phyloP scores from a whole-genome alignment of 2,797 vertebrate species.

The Crocidura indochinensis region DNA sequence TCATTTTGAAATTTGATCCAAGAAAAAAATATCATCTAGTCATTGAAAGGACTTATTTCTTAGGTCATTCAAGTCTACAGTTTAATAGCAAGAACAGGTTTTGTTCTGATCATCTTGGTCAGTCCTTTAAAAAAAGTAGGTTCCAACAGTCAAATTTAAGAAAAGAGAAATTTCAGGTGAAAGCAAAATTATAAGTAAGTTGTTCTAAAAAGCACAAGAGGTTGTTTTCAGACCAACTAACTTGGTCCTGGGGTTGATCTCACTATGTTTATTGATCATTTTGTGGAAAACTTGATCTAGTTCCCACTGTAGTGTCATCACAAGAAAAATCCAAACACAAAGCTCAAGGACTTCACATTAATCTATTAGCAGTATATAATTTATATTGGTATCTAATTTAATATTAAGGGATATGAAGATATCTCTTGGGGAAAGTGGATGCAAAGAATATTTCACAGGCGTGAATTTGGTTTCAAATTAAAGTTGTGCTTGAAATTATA shows the following conservation, averaged over 20 bases:
- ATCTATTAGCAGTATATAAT: neutral
- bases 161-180: neutral
- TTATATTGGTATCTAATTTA: constrained; percentile 5
- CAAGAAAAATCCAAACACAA: neutral
- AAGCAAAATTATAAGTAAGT: neutral
- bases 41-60: neutral
- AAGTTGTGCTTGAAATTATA: constrained; percentile 16
- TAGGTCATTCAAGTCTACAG: neutral
- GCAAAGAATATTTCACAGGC: constrained; percentile 13
- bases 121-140: neutral
- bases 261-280: neutral
- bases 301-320: neutral
- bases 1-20: constrained; percentile 57
- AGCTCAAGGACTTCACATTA: neutral
- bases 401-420: neutral
- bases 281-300: neutral
- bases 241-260: neutral
- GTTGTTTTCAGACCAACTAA: neutral
- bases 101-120: constrained; percentile 16
- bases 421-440: constrained; percentile 28
- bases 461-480: constrained; percentile 7
- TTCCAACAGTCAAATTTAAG: neutral
- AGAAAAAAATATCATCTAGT: neutral
- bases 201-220: neutral
- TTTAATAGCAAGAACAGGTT: neutral